Percentiles rank a stretch among this genome's conserved stretches.
Conservation (phyloP, 2,797 vertebrate species). For the Acomys russatus region DNA sequence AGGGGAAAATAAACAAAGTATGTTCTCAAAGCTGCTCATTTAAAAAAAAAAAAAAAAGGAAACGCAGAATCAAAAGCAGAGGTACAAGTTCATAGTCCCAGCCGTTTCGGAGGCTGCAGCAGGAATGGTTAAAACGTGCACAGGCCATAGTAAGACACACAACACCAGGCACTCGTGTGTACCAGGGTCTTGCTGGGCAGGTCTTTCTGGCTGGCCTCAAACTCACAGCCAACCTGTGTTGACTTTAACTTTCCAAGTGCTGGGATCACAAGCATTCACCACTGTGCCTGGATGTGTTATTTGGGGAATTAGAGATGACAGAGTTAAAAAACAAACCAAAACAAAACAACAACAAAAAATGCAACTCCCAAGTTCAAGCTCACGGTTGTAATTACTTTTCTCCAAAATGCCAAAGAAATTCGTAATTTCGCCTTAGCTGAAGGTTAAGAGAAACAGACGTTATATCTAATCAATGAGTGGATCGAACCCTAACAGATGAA, state of each 20-base stretch:
- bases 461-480: background rate
- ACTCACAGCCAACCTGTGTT: background rate
- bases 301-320: background rate
- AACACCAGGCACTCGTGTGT: no score
- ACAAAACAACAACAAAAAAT: background rate
- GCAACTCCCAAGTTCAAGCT: constrained; percentile 47
- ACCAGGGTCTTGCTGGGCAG: background rate
- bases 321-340: background rate
- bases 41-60: background rate
- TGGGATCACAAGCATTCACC: background rate
- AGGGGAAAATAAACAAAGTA: background rate
- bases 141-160: background rate
- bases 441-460: background rate
- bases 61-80: background rate
- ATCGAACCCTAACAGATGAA: background rate
- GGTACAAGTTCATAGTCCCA: background rate
- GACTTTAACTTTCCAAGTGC: background rate
- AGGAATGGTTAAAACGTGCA: background rate
- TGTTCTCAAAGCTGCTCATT: constrained; percentile 21
- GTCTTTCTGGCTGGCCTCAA: background rate
- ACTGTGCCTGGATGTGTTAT: background rate
- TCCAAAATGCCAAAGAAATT: constrained; percentile 15
- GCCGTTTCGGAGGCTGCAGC: no score
- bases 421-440: background rate
- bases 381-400: constrained; percentile 19